These are phyloP conservation scores for Tholera decimalis DNA, from an alignment of 2,888 invertebrate genomes.

Conservation along the genomic window DNA sequence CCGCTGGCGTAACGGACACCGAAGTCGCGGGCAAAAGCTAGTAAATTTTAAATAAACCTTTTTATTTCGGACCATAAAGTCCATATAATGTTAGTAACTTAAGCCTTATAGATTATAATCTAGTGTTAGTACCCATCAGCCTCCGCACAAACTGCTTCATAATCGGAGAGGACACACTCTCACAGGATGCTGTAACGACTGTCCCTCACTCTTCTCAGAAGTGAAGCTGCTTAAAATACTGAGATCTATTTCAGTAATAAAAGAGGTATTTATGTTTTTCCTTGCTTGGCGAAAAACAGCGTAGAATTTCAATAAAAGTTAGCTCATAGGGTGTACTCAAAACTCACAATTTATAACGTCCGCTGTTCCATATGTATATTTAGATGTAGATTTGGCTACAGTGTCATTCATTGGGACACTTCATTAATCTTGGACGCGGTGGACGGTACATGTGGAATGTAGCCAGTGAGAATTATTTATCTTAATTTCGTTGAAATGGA, in stretches of 20 bases:
- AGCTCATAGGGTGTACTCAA: conserved; percentile 7
- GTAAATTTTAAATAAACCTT: no score
- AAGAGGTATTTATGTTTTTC: background rate
- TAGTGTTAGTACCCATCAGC: no score
- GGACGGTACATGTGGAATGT: conserved; percentile 44
- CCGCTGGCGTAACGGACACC: no score
- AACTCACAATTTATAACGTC: conserved; percentile 19
- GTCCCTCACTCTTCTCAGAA: no score
- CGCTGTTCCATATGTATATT: conserved; percentile 19
- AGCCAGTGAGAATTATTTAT: conserved; percentile 7
- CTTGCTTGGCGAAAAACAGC: background rate
- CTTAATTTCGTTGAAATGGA: background rate
- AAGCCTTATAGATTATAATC: no score
- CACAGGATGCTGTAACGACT: no score
- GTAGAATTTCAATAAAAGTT: conserved; percentile 11
- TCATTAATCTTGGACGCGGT: conserved; percentile 59
- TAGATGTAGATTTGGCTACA: conserved; percentile 43
- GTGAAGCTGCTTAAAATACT: no score
- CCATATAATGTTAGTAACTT: no score
- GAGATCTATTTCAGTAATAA: background rate
- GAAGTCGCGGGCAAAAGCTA: no score
- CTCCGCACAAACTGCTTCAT: no score
- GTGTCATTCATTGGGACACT: conserved; percentile 59
- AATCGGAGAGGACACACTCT: no score
- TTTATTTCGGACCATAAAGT: no score